phyloP scores from a whole-genome alignment of 2,888 invertebrate genomes.

The Caenorhabditis zanzibari region DNA sequence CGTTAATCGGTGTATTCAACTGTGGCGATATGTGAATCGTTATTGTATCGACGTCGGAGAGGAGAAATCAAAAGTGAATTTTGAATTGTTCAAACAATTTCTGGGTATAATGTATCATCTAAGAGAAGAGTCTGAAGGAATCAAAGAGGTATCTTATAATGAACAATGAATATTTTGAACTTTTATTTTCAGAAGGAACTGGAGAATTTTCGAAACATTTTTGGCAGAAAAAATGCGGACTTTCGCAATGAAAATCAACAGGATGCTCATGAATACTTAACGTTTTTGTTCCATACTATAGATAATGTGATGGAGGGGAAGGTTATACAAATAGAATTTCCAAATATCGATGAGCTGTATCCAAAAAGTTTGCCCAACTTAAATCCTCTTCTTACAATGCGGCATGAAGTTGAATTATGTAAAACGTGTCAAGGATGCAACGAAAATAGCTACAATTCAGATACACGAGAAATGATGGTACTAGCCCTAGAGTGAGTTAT shows the following conservation, averaged over 20 bases:
- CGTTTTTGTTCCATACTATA: not conserved
- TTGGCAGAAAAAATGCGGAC: no score
- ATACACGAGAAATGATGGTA: not conserved
- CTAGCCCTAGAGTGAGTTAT: not conserved
- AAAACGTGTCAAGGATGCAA: not conserved
- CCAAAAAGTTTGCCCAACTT: not conserved
- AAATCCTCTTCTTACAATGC: slow-evolving; percentile 1
- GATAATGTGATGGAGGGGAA: not conserved
- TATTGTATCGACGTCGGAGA: not conserved
- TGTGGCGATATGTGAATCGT: not conserved
- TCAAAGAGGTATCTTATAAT: no score
- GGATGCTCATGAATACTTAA: slow-evolving; percentile 9
- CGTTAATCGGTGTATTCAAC: not conserved
- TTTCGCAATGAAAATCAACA: not conserved
- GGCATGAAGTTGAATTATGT: not conserved
- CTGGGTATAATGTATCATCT: not conserved
- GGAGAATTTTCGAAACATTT: not conserved
- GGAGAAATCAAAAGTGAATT: no score
- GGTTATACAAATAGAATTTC: no score
- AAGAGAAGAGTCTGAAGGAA: no score
- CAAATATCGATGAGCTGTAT: not conserved
- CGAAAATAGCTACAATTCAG: not conserved
- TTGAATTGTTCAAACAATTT: not conserved
- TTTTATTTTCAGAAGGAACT: not conserved
- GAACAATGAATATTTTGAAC: no score